Evolutionary conservation across 2,113 vertebrate species (phyloP).

Genomic region (Chionomys nivalis): DNA sequence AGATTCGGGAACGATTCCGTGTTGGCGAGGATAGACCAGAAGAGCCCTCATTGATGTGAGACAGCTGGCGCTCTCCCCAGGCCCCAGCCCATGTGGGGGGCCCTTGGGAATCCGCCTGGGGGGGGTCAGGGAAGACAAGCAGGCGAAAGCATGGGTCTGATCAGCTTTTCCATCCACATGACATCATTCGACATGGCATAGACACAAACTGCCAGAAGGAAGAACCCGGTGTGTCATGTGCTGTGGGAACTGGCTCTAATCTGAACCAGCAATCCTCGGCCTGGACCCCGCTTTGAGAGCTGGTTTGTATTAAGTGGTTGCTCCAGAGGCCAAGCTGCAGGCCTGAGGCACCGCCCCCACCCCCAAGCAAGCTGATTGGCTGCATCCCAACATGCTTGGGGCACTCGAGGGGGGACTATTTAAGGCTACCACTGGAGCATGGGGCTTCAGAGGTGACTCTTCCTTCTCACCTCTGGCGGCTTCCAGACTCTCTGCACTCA

Average conservation of each 20-base stretch:
- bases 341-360: background rate
- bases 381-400: background rate
- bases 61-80: conserved; percentile 48
- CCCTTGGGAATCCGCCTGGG: conserved; percentile 35
- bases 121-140: conserved; percentile 42
- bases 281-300: background rate
- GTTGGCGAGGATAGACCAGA: background rate
- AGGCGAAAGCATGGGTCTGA: conserved; percentile 45
- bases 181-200: conserved; percentile 82
- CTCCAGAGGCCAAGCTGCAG: background rate
- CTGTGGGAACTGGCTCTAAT: conserved; percentile 55
- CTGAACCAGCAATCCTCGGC: conserved; percentile 67
- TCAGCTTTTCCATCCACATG: conserved; percentile 83
- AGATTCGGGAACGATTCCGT: conserved; percentile 28
- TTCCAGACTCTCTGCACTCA: background rate
- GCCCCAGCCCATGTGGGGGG: conserved; percentile 28
- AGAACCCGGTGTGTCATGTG: conserved; percentile 49
- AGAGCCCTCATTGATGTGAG: conserved; percentile 27
- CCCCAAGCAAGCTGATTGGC: background rate
- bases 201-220: conserved; percentile 80
- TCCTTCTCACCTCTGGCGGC: background rate
- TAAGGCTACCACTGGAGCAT: background rate
- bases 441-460: background rate
- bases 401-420: background rate
- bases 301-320: background rate